Conservation (phyloP, 2,113 vertebrate genomes). For the Amblyornis subalaris region DNA sequence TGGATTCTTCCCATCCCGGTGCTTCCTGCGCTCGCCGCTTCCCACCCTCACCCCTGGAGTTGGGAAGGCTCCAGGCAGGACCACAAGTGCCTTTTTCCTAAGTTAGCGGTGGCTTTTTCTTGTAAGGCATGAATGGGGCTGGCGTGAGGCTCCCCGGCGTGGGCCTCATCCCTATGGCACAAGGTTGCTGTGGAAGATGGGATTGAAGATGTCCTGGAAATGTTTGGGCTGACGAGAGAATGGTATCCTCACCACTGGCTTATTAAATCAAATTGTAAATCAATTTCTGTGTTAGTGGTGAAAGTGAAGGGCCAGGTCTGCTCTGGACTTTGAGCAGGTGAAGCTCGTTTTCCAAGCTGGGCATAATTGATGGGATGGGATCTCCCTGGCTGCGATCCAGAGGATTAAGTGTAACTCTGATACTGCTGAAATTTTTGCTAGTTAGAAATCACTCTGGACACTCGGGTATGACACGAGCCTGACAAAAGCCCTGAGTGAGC, state of each 20-base stretch:
- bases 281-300: neutral
- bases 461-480: accelerated
- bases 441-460: neutral
- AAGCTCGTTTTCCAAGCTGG: neutral
- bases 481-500: neutral
- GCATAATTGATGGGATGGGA: neutral
- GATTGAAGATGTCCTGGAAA: neutral
- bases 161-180: accelerated
- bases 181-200: accelerated
- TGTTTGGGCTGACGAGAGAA: neutral
- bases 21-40: neutral
- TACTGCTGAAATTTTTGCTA: neutral
- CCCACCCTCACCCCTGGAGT: neutral
- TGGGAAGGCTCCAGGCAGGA: neutral
- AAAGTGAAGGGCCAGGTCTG: neutral
- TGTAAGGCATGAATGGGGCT: too few relatives aligned
- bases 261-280: neutral
- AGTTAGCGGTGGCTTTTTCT: neutral
- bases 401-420: neutral
- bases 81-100: neutral
- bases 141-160: accelerated
- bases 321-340: neutral
- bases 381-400: neutral
- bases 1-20: neutral
- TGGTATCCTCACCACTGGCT: neutral